Evolutionary conservation across 2,113 vertebrate species (phyloP).

Genomic region (Pterophyllum scalare): DNA sequence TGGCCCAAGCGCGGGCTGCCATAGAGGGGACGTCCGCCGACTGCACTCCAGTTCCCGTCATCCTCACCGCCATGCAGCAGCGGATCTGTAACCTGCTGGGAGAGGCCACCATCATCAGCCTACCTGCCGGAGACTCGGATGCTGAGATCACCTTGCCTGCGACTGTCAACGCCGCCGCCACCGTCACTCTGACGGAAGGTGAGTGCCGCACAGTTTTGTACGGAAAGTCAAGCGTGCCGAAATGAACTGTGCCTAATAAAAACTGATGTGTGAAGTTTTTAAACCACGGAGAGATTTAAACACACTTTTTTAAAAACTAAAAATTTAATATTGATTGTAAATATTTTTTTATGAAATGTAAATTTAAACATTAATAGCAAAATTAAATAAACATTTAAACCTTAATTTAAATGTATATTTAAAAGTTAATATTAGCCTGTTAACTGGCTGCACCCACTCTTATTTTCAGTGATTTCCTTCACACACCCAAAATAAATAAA

Average conservation of each 20-base stretch:
- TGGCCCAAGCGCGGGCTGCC: slow-evolving; percentile 92
- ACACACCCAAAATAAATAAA: too few relatives aligned
- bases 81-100: slow-evolving; percentile 96
- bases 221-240: not conserved
- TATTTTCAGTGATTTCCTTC: too few relatives aligned
- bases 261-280: not conserved
- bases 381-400: not conserved
- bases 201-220: slow-evolving; percentile 56
- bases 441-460: too few relatives aligned
- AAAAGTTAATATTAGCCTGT: not conserved
- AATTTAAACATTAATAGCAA: not conserved
- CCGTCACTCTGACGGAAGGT: slow-evolving; percentile 93
- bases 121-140: slow-evolving; percentile 86
- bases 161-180: slow-evolving; percentile 79
- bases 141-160: slow-evolving; percentile 87
- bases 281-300: not conserved
- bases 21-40: slow-evolving; percentile 87
- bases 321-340: not conserved
- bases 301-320: too few relatives aligned
- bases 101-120: slow-evolving; percentile 95
- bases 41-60: slow-evolving; percentile 86
- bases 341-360: not conserved
- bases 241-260: not conserved
- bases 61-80: slow-evolving; percentile 96
- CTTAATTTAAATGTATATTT: not conserved